These are phyloP conservation scores for Myoxocephalus aenaeus DNA, from an alignment of 2,797 vertebrate genomes.

Conservation along the genomic window DNA sequence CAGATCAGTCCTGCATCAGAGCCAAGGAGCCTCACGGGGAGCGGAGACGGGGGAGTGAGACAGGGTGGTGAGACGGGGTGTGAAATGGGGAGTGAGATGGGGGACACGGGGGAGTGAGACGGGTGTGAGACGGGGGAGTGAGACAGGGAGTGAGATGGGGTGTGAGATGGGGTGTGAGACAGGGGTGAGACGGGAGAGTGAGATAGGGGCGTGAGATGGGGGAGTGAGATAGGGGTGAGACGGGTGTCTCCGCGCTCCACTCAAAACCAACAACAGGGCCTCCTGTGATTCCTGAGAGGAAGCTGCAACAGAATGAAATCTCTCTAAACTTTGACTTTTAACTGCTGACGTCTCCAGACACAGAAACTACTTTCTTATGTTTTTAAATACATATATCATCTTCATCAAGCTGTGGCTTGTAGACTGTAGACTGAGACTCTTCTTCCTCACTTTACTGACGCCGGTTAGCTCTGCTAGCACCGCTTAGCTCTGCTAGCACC, in stretches of 20 bases:
- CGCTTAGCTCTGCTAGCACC: no score
- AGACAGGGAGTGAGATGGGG: slow-evolving; percentile 35
- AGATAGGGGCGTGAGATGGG: not conserved
- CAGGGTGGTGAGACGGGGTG: not conserved
- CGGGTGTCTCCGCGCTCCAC: slow-evolving; percentile 26
- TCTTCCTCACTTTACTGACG: no score
- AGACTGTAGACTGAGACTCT: no score
- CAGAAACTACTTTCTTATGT: not conserved
- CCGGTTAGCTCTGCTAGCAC: no score
- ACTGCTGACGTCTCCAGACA: not conserved
- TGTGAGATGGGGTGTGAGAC: no score
- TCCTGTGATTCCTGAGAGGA: not conserved
- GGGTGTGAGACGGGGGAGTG: no score
- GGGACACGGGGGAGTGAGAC: slow-evolving; percentile 9
- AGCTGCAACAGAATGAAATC: slow-evolving; percentile 1
- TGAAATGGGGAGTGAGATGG: not conserved
- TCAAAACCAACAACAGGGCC: slow-evolving; percentile 6
- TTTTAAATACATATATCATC: not conserved
- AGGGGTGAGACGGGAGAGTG: no score
- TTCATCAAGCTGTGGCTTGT: not conserved
- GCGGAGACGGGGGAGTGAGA: slow-evolving; percentile 33
- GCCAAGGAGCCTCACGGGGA: slow-evolving; percentile 24
- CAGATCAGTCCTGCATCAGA: slow-evolving; percentile 42
- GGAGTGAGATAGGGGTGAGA: slow-evolving; percentile 19
- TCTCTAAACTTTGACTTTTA: not conserved